Conservation (phyloP, 30 jellyfish, hydroid and myxozoan species). For the Sanderia malayensis region DNA sequence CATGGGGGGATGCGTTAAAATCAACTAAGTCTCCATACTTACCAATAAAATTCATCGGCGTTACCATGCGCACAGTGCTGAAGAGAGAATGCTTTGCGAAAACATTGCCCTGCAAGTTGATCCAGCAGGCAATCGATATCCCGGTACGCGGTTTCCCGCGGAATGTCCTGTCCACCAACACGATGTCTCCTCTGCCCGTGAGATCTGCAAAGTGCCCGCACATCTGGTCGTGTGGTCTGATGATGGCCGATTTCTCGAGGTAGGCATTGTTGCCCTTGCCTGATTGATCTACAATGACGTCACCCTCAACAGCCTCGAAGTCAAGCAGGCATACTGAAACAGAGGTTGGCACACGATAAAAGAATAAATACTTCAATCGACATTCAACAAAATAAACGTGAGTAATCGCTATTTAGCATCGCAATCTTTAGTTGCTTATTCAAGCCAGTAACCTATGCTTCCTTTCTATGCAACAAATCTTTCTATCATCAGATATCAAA, state of each 20-base stretch:
- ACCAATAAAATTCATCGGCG: slow-evolving; percentile 76
- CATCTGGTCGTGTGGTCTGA: slow-evolving; percentile 82
- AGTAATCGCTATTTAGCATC: no score
- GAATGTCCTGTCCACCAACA: slow-evolving; percentile 74
- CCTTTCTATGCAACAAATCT: no score
- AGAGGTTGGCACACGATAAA: no score
- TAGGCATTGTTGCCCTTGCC: slow-evolving; percentile 90
- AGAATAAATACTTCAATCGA: no score
- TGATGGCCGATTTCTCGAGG: slow-evolving; percentile 58
- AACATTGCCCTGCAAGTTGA: slow-evolving; percentile 72
- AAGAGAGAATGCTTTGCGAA: slow-evolving; percentile 78
- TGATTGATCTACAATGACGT: slow-evolving; percentile 83
- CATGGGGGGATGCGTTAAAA: no score
- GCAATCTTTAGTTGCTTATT: no score
- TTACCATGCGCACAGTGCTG: slow-evolving; percentile 74
- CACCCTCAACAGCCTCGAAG: slow-evolving; percentile 79
- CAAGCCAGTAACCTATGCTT: no score
- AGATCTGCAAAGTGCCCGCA: slow-evolving; percentile 99
- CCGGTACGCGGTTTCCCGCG: slow-evolving; percentile 95
- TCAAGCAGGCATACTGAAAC: slow-evolving; percentile 82
- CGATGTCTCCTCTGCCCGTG: slow-evolving; percentile 78
- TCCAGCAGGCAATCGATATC: slow-evolving; percentile 96
- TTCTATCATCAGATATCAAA: no score
- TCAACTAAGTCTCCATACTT: no score
- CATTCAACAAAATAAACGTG: no score